Evolutionary conservation across 2,888 invertebrate species (phyloP).

Genomic region (Calliopum simillimum): DNA sequence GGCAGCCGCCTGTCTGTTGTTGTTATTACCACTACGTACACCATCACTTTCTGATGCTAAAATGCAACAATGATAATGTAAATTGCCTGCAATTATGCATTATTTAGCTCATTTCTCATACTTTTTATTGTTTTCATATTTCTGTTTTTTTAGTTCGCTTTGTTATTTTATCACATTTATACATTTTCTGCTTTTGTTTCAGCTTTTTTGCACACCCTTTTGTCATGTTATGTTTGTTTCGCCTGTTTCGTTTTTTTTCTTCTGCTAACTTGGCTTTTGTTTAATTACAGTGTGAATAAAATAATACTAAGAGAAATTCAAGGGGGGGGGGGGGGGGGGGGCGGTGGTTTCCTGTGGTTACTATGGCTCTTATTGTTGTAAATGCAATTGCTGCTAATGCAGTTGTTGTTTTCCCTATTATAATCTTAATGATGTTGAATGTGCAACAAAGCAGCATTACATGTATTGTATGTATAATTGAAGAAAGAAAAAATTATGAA

Average conservation of each 20-base stretch:
- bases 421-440: constrained; percentile 4
- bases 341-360: constrained; percentile 28
- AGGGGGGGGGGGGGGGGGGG: too few relatives aligned
- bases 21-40: constrained; percentile 1
- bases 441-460: not conserved
- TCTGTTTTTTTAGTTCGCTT: constrained; percentile 28
- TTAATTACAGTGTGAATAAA: constrained; percentile 35
- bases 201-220: not conserved
- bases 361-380: not conserved
- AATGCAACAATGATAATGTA: constrained; percentile 62
- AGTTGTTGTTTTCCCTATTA: constrained; percentile 21
- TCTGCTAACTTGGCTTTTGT: not conserved
- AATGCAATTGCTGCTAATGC: not conserved
- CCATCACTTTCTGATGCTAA: constrained; percentile 48
- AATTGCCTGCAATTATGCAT: constrained; percentile 65
- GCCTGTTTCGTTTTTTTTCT: not conserved
- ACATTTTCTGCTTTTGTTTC: not conserved
- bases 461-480: too few relatives aligned
- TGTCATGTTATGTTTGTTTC: not conserved
- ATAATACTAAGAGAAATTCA: not conserved
- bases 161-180: constrained; percentile 21
- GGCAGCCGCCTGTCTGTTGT: constrained; percentile 7
- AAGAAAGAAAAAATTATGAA: too few relatives aligned
- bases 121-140: constrained; percentile 29
- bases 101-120: constrained; percentile 43